Base-by-base conservation (phyloP, 2,888 invertebrate genomes). In the Galeruca laticollis region DNA sequence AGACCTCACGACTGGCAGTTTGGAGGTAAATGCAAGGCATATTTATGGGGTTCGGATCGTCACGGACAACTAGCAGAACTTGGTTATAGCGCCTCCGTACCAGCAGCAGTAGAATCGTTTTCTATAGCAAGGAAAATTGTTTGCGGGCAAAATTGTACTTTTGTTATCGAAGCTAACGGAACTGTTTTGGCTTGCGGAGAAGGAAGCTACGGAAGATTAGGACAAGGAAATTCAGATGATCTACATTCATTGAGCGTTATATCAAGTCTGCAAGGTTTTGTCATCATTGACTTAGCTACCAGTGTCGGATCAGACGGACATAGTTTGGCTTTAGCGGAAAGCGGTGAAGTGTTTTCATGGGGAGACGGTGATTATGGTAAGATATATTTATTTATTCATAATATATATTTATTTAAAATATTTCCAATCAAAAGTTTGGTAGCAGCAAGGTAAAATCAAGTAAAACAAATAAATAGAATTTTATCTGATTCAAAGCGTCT, bases 351-450 rank as follows among this genome's bases (percentile, higher is more conserved):
- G 11, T 90, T 90, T 79, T 89, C 89, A 20, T 90, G 90, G 90
- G 90, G 90, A 10, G 90, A 90, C 79, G 90, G 90, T 0, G 90
- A 90, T 81, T 90, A 89, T 80, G 90, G 90, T 9, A 90, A 90
- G 82, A 83, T 90, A 37, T 15, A 31, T 2, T 43, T 49, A 11
- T 49, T 11, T 52, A 26, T 21, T 20, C 2, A 21, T 18, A 5
- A 0, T 49, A 10, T 20, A 60, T 47, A n/a, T 15, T 47, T 37
- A 13, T 26, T 26, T 26, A 2, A 26, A 26, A 5, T 26, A 5
- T n/a, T n/a, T n/a, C n/a, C n/a, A n/a, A n/a, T n/a, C n/a, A n/a
- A n/a, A n/a, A n/a, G n/a, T n/a, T n/a, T n/a, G n/a, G n/a, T n/a
- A n/a, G n/a, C n/a, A n/a, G n/a, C n/a, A n/a, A n/a, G n/a, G n/a